Conservation (phyloP, 2,797 vertebrate genomes). For the Jordanella pulchra region DNA sequence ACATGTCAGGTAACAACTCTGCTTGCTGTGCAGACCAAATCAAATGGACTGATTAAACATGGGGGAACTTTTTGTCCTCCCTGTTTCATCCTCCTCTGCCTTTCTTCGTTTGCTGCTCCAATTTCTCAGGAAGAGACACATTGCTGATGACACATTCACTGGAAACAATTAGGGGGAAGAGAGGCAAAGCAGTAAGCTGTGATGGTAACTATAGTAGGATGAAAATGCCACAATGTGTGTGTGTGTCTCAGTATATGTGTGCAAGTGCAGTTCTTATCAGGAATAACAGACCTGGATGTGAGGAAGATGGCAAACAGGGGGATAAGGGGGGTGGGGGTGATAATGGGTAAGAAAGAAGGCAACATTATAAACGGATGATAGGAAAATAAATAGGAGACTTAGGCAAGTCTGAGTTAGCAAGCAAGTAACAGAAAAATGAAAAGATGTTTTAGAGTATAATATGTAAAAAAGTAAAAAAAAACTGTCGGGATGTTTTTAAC, state of each 20-base stretch:
- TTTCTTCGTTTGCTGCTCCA: slow-evolving; percentile 5
- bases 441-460: slow-evolving; percentile 55
- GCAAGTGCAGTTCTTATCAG: slow-evolving; percentile 68
- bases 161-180: slow-evolving; percentile 38
- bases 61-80: slow-evolving; percentile 28
- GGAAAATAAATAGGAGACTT: slow-evolving; percentile 51
- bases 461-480: slow-evolving; percentile 14
- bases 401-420: slow-evolving; percentile 30
- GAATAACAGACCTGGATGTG: slow-evolving; percentile 76
- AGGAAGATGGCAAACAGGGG: slow-evolving; percentile 64
- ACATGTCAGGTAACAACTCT: slow-evolving; percentile 51
- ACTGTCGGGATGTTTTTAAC: slow-evolving; percentile 38
- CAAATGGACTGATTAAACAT: slow-evolving; percentile 30
- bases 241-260: slow-evolving; percentile 16
- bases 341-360: slow-evolving; percentile 26
- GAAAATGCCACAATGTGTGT: slow-evolving; percentile 41
- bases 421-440: slow-evolving; percentile 43
- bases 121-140: slow-evolving; percentile 34
- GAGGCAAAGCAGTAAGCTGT: slow-evolving; percentile 51
- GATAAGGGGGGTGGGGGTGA: slow-evolving; percentile 13
- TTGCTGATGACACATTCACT: slow-evolving; percentile 66
- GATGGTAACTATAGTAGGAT: slow-evolving; percentile 56
- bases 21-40: slow-evolving; percentile 43
- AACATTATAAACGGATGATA: slow-evolving; percentile 60
- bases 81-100: slow-evolving; percentile 10